Conservation (phyloP, 2,888 invertebrate genomes). For the Clitarchus hookeri region DNA sequence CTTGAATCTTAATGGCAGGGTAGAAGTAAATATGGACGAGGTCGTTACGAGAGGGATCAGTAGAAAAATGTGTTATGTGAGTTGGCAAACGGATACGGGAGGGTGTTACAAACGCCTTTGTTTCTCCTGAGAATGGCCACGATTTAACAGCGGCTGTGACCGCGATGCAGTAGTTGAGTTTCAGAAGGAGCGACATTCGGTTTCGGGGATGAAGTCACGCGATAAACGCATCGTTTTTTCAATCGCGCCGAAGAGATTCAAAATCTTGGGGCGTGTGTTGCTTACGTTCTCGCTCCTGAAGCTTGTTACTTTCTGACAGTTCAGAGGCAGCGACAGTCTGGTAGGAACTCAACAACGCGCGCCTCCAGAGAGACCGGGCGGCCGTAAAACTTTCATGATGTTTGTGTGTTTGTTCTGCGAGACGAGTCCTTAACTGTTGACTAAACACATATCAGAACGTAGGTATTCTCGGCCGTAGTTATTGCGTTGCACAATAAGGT, state of each 20-base stretch:
- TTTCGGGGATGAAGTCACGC: too few relatives aligned
- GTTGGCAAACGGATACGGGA: neutral
- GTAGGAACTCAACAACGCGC: neutral
- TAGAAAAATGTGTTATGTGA: constrained; percentile 14
- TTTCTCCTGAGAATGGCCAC: neutral
- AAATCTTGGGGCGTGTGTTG: too few relatives aligned
- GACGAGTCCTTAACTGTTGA: too few relatives aligned
- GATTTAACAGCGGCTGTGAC: neutral
- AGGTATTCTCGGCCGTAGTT: too few relatives aligned
- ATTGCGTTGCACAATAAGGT: too few relatives aligned
- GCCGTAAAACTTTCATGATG: neutral
- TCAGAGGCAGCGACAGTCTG: neutral
- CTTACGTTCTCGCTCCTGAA: too few relatives aligned
- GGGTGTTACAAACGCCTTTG: too few relatives aligned
- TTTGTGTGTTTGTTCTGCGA: neutral
- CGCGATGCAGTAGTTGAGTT: neutral
- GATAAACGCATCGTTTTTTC: too few relatives aligned
- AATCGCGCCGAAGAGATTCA: too few relatives aligned
- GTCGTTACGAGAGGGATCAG: neutral
- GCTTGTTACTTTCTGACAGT: too few relatives aligned
- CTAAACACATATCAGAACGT: too few relatives aligned
- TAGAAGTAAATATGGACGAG: constrained; percentile 16
- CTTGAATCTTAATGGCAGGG: neutral
- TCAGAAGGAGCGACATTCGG: neutral
- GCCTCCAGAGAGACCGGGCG: neutral